Conservation (phyloP, 2,797 vertebrate species). For the Myotis pilosus region DNA sequence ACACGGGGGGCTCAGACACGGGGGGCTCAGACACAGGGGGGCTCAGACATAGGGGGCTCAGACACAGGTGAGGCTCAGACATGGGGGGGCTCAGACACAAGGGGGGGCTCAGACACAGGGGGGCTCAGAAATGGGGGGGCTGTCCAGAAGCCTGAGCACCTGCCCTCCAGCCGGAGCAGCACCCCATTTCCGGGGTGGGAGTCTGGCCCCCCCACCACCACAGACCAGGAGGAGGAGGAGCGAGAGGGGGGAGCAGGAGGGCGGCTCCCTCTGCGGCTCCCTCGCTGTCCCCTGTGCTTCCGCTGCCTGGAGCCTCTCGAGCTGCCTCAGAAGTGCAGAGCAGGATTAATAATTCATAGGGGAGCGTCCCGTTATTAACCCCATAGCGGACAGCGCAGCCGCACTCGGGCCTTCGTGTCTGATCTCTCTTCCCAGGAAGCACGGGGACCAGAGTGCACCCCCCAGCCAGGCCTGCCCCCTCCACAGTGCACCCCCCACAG, state of each 20-base stretch:
- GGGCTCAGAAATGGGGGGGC: background rate
- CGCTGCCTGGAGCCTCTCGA: conserved; percentile 59
- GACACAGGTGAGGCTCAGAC: no score
- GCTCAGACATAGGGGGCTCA: no score
- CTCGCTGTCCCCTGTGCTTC: background rate
- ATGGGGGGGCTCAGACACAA: no score
- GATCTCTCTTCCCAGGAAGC: background rate
- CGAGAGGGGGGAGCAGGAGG: background rate
- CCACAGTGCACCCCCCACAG: no score
- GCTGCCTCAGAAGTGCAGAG: conserved; percentile 74
- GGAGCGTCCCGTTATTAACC: conserved; percentile 75
- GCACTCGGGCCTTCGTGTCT: no score
- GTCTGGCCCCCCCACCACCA: background rate
- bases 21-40: no score
- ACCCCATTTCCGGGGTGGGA: background rate
- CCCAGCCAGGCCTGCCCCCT: no score
- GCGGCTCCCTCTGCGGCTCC: conserved; percentile 25
- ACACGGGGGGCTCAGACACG: no score
- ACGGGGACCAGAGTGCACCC: background rate
- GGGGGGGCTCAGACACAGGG: no score
- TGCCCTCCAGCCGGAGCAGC: conserved; percentile 7
- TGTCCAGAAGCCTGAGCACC: conserved; percentile 61
- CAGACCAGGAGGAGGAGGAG: conserved; percentile 27
- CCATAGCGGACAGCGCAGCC: background rate
- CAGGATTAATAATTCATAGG: conserved; percentile 74